Base-by-base conservation (phyloP, 23 tunicate genomes). In the Trididemnum nubilum region DNA sequence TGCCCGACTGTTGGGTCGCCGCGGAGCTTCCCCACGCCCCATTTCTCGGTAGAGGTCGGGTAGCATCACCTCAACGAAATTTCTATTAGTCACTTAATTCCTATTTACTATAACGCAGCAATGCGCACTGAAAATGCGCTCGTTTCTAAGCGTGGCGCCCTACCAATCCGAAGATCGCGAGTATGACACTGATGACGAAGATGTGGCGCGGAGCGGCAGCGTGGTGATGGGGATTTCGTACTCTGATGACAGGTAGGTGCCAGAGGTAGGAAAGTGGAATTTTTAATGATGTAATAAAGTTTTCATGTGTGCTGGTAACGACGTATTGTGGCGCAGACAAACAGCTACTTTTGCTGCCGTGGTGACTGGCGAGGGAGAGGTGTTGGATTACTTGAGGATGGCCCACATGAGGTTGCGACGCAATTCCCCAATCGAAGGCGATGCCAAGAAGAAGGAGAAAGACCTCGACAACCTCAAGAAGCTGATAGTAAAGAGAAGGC, bases 341-440 rank as follows among this genome's bases (percentile, higher is more conserved):
- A 76, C 85, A 60, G 97, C 97, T 0, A 80, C 86, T 0, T 92
- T 92, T 73, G 97, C 97, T 33, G 85, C 97, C 21, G 78, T 92
- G 22, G 72, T 87, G 33, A 40, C 73, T 31, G 92, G 92, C 19
- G 71, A 65, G 9, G 97, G 97, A 22, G 97, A 92, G 35, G 86
- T 92, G 1, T 23, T 25, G 51, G 92, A 83, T 73, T 87, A 69
- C 34, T 66, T 92, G 51, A 36, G 84, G 61, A 70, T 92, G 64
- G 76, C 92, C 0, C 60, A 26, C 63, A 87, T 92, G 86, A 78
- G 88, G 51, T 71, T 78, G 34, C 52, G 92, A 51, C 51, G 76
- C 5, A 92, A 85, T 26, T 78, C 88, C 7, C 85, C 77, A n/a
- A 65, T 37, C 24, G 88, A 87, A 27, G 73, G 71, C 0, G 92